These are phyloP conservation scores for Simalia tracyae DNA, from an alignment of 2,797 vertebrate species.

Conservation along the genomic window DNA sequence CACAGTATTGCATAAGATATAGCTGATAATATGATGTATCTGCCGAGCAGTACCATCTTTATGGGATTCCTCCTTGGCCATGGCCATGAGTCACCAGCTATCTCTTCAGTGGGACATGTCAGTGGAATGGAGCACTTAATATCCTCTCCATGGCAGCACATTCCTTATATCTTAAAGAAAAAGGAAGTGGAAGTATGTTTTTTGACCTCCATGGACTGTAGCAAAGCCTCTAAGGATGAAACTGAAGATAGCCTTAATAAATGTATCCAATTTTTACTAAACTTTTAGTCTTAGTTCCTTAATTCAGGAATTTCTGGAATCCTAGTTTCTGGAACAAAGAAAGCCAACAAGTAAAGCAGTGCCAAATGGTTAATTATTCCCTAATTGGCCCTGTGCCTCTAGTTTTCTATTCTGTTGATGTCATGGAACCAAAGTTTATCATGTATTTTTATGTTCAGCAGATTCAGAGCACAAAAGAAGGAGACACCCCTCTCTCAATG, in stretches of 20 bases:
- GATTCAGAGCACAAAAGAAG: slow-evolving; percentile 1
- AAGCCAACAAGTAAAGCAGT: not conserved
- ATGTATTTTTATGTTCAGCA: not conserved
- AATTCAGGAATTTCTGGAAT: not conserved
- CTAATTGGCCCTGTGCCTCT: not conserved
- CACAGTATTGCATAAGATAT: no score
- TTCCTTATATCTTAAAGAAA: not conserved
- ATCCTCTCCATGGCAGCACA: not conserved
- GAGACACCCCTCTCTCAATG: not conserved
- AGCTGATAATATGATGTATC: not conserved
- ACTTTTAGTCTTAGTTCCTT: no score
- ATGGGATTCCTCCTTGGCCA: not conserved
- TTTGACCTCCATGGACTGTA: not conserved
- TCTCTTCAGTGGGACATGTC: not conserved
- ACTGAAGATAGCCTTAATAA: not conserved
- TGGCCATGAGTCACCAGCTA: not conserved
- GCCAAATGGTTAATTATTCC: slow-evolving; percentile 20
- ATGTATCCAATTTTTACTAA: not conserved
- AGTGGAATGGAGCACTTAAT: not conserved
- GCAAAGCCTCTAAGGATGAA: not conserved
- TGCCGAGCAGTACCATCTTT: no score
- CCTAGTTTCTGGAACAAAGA: not conserved
- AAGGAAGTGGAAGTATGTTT: no score
- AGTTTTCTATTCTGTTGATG: not conserved
- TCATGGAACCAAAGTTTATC: slow-evolving; percentile 14